Evolutionary conservation across 2,113 vertebrate genomes (phyloP), one percentile per base, ranked within the genome.

Genomic region (Ptyas mucosa): DNA sequence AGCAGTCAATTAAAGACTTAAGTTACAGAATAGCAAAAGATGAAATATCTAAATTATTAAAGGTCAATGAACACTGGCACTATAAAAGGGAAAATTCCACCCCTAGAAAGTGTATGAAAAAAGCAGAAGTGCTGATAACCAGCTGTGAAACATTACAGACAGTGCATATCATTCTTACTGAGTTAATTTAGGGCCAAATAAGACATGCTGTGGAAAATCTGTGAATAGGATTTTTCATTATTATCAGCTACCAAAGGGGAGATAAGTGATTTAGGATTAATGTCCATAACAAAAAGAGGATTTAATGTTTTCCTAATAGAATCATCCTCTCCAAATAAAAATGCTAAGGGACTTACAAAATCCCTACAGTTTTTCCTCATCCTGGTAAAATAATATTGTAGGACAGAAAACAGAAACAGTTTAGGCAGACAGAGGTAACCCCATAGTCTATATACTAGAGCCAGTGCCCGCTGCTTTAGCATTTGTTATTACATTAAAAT

Each of bases 11-110:
- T 49, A 49, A 93, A 93, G 90, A 92, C 20, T 11, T 61, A 1
- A 86, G 92, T 89, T 53, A 43, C 11, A 57, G 89, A 93, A 91
- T 39, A 90, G 34, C n/a, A 88, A 57, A 94, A 46, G 24, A 94
- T 91, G 26, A 94, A 89, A 88, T 91, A 94, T 91, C 23, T 26
- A 94, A 94, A 95, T 94, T 93, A 90, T 87, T 69, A 93, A 96
- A 94, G 12, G 85, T 87, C 85, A 93, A 15, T 92, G 34, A 95
- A 81, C 75, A 52, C 7, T 90, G 75, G 5, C 0, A 91, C 87
- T 91, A 6, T 1, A 43, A 21, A 8, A 15, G 18, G 69, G 69
- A 29, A 85, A 94, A 89, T 29, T 21, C 54, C 58, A n/a, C 53
- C 94, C 0, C 14, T 88, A 1, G 85, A 91, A 93, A 90, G 1